Conservation (phyloP, 2,888 invertebrate genomes). For the Tridacna crocea region DNA sequence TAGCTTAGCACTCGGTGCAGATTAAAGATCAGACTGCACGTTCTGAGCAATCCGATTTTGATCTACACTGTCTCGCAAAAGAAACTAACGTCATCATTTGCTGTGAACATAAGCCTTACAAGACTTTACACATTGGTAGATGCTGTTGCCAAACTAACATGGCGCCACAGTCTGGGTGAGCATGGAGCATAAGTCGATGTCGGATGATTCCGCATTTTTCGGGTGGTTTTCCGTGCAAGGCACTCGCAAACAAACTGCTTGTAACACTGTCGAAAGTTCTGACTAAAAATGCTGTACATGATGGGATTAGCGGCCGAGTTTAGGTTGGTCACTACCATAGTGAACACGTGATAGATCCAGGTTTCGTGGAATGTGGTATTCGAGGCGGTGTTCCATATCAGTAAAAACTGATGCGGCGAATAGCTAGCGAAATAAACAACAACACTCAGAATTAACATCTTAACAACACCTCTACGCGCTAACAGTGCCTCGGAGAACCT, state of each 20-base stretch:
- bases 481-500: constrained; percentile 76
- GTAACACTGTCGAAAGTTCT: constrained; percentile 81
- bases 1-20: too few species aligned
- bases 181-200: constrained; percentile 39
- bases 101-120: too few species aligned
- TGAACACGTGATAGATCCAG: constrained; percentile 81
- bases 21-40: too few species aligned
- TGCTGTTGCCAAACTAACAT: constrained; percentile 54
- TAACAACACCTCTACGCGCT: constrained; percentile 83
- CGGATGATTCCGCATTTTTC: constrained; percentile 30
- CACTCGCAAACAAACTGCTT: constrained; percentile 71
- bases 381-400: constrained; percentile 80
- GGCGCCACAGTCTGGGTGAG: constrained; percentile 57
- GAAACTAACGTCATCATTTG: too few species aligned
- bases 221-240: constrained; percentile 17
- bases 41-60: too few species aligned
- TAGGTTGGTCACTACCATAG: constrained; percentile 82
- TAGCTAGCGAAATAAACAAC: constrained; percentile 85
- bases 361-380: constrained; percentile 78
- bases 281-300: constrained; percentile 83
- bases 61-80: too few species aligned
- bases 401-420: constrained; percentile 84
- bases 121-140: constrained; percentile 44
- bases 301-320: constrained; percentile 84
- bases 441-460: constrained; percentile 84